These are phyloP conservation scores for Drosophila burlai DNA, from an alignment of 1,140 invertebrate genomes.

Conservation along the genomic window DNA sequence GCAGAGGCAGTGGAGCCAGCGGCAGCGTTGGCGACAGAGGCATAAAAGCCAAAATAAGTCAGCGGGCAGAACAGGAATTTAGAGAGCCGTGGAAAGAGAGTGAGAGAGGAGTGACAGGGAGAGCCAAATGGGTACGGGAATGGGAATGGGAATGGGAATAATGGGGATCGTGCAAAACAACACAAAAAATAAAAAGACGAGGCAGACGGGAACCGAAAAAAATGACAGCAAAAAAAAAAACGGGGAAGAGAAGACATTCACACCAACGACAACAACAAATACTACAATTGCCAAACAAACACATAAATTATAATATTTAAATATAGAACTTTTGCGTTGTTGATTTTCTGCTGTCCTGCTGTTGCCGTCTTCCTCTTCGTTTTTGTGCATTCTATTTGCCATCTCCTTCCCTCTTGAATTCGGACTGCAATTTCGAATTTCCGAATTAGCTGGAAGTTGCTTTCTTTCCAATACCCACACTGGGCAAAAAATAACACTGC, in stretches of 20 bases:
- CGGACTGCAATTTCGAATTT: slow-evolving; percentile 3
- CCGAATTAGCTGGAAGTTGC: slow-evolving; percentile 53
- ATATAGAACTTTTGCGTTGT: slow-evolving; percentile 83
- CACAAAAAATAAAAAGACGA: background rate
- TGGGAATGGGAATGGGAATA: slow-evolving; percentile 33
- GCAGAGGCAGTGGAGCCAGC: slow-evolving; percentile 11
- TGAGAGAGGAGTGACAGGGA: slow-evolving; percentile 5
- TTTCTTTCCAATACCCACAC: slow-evolving; percentile 47
- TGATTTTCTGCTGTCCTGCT: slow-evolving; percentile 32
- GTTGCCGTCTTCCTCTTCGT: slow-evolving; percentile 27
- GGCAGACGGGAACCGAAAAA: slow-evolving; percentile 25
- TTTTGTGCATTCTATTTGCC: slow-evolving; percentile 63
- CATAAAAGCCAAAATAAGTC: slow-evolving; percentile 81
- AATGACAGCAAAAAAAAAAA: slow-evolving; percentile 7
- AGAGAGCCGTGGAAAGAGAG: slow-evolving; percentile 17
- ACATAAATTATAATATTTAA: slow-evolving; percentile 84
- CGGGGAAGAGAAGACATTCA: slow-evolving; percentile 43
- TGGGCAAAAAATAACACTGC: slow-evolving; percentile 30
- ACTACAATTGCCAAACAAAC: slow-evolving; percentile 77
- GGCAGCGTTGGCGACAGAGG: slow-evolving; percentile 42
- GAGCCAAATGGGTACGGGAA: slow-evolving; percentile 6
- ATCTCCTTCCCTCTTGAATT: slow-evolving; percentile 9
- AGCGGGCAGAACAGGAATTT: slow-evolving; percentile 71
- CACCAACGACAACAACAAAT: slow-evolving; percentile 49
- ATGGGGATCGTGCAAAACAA: slow-evolving; percentile 43